phyloP scores from a whole-genome alignment of 2,888 invertebrate genomes.

The Hololepta plana region DNA sequence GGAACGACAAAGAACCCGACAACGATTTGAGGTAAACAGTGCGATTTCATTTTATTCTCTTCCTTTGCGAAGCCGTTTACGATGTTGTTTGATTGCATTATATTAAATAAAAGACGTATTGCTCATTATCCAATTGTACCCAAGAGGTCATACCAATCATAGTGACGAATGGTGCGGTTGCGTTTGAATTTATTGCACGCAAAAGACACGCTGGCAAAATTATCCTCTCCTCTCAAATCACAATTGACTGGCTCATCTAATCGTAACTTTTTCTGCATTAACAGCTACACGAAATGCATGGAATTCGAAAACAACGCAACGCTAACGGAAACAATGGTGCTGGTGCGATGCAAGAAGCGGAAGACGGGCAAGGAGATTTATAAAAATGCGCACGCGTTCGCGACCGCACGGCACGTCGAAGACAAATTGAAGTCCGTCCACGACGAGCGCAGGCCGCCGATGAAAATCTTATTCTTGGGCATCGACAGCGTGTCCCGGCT shows the following conservation, averaged over 20 bases:
- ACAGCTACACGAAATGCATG: conserved; percentile 31
- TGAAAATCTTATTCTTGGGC: conserved; percentile 61
- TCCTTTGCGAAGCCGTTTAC: too few species aligned
- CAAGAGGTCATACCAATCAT: too few species aligned
- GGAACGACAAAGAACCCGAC: conserved; percentile 13
- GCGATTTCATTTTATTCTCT: conserved; percentile 5
- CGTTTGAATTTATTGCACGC: too few species aligned
- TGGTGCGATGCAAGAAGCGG: conserved; percentile 29
- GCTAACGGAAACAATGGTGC: conserved; percentile 28
- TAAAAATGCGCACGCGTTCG: conserved; percentile 36
- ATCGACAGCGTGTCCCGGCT: conserved; percentile 72
- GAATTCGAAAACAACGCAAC: conserved; percentile 23
- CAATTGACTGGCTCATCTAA: too few species aligned
- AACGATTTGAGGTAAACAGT: conserved; percentile 13
- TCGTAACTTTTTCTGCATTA: too few species aligned
- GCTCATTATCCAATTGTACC: too few species aligned
- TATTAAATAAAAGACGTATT: too few species aligned
- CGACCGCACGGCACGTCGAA: conserved; percentile 15
- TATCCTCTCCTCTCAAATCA: too few species aligned
- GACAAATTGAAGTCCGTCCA: conserved; percentile 5
- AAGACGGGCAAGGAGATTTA: conserved; percentile 24
- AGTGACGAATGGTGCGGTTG: too few species aligned
- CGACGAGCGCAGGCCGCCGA: conserved; percentile 5
- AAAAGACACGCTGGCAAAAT: too few species aligned
- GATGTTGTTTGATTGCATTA: too few species aligned